Conservation (phyloP, 1,140 invertebrate species). For the Nixonia krombeini region DNA sequence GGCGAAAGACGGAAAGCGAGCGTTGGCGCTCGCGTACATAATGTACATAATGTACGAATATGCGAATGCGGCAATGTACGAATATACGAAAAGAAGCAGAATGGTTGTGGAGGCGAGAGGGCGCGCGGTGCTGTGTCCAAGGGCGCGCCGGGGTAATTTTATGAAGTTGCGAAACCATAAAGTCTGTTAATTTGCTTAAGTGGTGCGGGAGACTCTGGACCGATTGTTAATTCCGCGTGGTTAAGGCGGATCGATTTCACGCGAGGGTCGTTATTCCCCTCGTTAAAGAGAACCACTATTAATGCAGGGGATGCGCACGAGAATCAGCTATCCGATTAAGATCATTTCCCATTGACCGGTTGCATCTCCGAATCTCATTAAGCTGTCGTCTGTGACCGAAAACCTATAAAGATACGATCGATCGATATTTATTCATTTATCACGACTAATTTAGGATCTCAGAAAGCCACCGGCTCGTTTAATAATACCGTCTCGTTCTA, state of each 20-base stretch:
- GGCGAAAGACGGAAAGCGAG: slow-evolving; percentile 8
- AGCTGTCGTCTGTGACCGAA: not conserved
- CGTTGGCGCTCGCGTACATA: too few species aligned
- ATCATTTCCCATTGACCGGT: slow-evolving; percentile 14
- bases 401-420: not conserved
- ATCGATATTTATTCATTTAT: not conserved
- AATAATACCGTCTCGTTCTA: too few species aligned
- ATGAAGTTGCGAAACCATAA: slow-evolving; percentile 61
- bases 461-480: too few species aligned
- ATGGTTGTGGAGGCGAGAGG: too few species aligned
- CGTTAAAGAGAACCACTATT: slow-evolving; percentile 29
- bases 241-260: slow-evolving; percentile 19
- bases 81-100: slow-evolving; percentile 13
- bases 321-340: slow-evolving; percentile 9
- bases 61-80: too few species aligned
- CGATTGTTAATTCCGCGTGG: slow-evolving; percentile 44
- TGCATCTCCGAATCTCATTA: slow-evolving; percentile 3
- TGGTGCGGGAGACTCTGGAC: slow-evolving; percentile 18
- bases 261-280: slow-evolving; percentile 38
- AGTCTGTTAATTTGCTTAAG: slow-evolving; percentile 53
- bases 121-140: too few species aligned
- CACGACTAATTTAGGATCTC: too few species aligned
- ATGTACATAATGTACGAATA: too few species aligned
- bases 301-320: slow-evolving; percentile 7
- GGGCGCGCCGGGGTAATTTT: slow-evolving; percentile 53